A percentile compares a stretch with the other conserved stretches of the same genome.
These are phyloP conservation scores for Stichopus horrens DNA, from an alignment of 53 echinoderm and acorn worm species.

Conservation along the genomic window DNA sequence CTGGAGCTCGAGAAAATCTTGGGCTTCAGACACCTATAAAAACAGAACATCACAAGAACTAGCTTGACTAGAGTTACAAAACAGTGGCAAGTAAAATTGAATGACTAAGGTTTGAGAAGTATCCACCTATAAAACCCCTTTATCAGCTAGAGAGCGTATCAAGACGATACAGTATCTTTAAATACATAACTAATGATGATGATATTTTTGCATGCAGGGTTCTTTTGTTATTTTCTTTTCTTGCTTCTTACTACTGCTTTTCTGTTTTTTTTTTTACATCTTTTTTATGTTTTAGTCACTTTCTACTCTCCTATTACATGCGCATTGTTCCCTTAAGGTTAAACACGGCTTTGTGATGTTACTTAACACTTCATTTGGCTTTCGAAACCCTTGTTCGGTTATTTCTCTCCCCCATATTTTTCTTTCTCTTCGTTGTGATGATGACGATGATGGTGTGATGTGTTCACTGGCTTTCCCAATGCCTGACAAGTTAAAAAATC, in stretches of 20 bases:
- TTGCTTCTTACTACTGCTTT: neutral
- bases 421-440: neutral
- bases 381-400: neutral
- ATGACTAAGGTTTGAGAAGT: too few species aligned
- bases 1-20: too few species aligned
- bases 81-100: too few species aligned
- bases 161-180: neutral
- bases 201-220: neutral
- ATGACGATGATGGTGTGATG: neutral
- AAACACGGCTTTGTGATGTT: neutral
- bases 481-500: neutral
- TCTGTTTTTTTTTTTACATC: too few species aligned
- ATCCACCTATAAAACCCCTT: too few species aligned
- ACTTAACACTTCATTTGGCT: neutral
- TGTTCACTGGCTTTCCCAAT: neutral
- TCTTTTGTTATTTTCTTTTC: neutral
- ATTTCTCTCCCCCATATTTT: neutral
- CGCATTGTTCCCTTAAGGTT: neutral
- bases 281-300: too few species aligned
- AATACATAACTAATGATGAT: neutral
- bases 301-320: neutral
- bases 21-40: too few species aligned
- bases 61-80: too few species aligned
- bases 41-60: too few species aligned
- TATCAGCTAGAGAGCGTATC: too few species aligned